These are phyloP conservation scores for Parazoanthus swiftii DNA, from an alignment of 92 coral and sea anemone species.

Conservation along the genomic window DNA sequence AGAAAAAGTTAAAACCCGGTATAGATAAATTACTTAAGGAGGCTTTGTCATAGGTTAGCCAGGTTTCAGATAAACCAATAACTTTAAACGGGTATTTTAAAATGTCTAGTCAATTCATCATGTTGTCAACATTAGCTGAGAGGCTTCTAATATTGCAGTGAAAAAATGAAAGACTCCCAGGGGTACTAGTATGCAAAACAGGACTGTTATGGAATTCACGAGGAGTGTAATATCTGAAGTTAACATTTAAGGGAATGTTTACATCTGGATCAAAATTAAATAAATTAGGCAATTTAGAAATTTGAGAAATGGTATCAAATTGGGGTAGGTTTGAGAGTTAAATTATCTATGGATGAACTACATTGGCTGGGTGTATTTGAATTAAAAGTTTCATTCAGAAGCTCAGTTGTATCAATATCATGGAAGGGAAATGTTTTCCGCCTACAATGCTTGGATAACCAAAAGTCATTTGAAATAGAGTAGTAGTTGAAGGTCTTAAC, in stretches of 20 bases:
- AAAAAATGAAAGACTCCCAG: conserved; percentile 36
- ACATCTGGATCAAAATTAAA: too few relatives aligned
- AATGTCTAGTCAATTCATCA: background rate
- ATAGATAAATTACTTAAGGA: too few relatives aligned
- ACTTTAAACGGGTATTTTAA: too few relatives aligned
- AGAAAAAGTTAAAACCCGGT: background rate
- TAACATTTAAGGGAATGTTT: too few relatives aligned
- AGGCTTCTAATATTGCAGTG: conserved; percentile 60
- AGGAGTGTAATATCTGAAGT: background rate
- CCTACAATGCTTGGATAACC: background rate
- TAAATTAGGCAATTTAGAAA: too few relatives aligned
- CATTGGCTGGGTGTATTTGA: conserved; percentile 29
- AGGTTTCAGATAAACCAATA: conserved; percentile 34
- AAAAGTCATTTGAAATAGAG: background rate
- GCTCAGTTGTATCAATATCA: conserved; percentile 21
- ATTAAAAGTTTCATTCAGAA: conserved; percentile 25
- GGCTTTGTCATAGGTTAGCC: conserved; percentile 31
- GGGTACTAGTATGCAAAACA: conserved; percentile 6
- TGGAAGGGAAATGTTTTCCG: background rate
- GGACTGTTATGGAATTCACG: conserved; percentile 37
- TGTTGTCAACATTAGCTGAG: conserved; percentile 46
- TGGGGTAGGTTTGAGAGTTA: background rate
- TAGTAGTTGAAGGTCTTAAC: background rate
- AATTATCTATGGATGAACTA: conserved; percentile 7
- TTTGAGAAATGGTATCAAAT: too few relatives aligned